Conservation (phyloP, 2,113 vertebrate genomes). For the Odontophorus gujanensis region DNA sequence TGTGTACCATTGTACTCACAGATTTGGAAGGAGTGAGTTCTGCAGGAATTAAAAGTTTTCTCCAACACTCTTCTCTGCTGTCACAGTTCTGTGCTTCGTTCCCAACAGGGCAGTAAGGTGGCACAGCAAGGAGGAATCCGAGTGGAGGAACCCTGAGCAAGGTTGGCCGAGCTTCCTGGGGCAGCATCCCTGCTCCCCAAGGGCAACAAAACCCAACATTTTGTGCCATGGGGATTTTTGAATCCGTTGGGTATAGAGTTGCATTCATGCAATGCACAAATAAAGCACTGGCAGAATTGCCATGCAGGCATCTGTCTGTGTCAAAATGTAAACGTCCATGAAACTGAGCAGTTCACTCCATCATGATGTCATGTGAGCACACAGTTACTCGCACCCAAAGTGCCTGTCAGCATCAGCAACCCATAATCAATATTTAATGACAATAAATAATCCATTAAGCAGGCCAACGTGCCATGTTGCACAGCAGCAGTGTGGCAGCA, state of each 20-base stretch:
- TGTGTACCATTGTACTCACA: rapidly evolving
- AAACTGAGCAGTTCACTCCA: not conserved
- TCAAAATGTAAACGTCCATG: constrained; percentile 44
- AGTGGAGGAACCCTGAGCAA: not conserved
- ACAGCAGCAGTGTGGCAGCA: not conserved
- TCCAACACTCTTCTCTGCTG: not conserved
- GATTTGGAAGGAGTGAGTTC: not conserved
- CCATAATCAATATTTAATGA: constrained; percentile 49
- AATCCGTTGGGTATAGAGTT: not conserved
- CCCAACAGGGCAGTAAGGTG: rapidly evolving
- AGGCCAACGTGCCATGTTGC: not conserved
- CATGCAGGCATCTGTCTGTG: constrained; percentile 24
- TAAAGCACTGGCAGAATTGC: not conserved
- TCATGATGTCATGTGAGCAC: not conserved
- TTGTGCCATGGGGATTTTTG: not conserved
- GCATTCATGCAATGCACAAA: not conserved
- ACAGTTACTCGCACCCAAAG: not conserved
- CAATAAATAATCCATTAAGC: constrained; percentile 51
- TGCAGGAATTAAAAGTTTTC: not conserved
- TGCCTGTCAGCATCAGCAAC: not conserved
- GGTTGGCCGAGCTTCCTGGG: not conserved
- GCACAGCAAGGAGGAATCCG: not conserved
- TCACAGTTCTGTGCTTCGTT: not conserved
- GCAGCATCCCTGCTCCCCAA: not conserved
- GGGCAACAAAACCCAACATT: not conserved